A percentile compares a stretch with the other conserved stretches of the same genome.
Conservation (phyloP, 2,113 vertebrate species). For the Bubo scandiacus region DNA sequence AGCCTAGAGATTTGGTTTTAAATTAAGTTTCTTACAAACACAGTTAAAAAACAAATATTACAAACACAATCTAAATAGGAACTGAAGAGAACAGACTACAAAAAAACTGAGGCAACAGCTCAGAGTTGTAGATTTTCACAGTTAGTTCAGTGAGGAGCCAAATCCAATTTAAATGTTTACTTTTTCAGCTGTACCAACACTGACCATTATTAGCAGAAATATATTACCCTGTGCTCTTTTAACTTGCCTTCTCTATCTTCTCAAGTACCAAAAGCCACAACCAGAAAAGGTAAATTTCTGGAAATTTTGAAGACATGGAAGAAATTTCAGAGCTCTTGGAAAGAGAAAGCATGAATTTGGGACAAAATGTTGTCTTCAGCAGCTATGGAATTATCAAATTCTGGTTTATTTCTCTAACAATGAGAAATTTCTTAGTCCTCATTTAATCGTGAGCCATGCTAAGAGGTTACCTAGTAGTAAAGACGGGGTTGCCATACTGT, state of each 20-base stretch:
- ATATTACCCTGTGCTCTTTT: neutral
- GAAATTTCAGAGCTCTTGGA: neutral
- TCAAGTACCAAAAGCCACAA: neutral
- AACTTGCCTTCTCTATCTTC: neutral
- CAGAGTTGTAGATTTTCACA: neutral
- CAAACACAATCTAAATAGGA: neutral
- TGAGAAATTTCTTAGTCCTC: neutral
- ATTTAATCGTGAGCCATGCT: neutral
- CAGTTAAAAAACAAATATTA: neutral
- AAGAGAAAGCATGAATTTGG: neutral
- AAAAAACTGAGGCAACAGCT: neutral
- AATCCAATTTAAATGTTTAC: constrained; percentile 1
- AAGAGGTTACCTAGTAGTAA: neutral
- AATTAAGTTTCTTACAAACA: neutral
- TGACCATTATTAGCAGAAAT: neutral
- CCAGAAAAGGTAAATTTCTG: neutral
- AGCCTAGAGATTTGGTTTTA: neutral
- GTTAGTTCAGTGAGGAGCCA: neutral
- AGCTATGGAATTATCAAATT: neutral
- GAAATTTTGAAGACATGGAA: neutral
- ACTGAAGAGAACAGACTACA: neutral
- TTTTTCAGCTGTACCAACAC: neutral
- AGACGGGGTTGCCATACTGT: neutral
- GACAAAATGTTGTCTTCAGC: neutral
- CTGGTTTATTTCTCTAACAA: neutral